Conservation (phyloP, 2,113 vertebrate species). For the Chaetorhynchus papuensis region DNA sequence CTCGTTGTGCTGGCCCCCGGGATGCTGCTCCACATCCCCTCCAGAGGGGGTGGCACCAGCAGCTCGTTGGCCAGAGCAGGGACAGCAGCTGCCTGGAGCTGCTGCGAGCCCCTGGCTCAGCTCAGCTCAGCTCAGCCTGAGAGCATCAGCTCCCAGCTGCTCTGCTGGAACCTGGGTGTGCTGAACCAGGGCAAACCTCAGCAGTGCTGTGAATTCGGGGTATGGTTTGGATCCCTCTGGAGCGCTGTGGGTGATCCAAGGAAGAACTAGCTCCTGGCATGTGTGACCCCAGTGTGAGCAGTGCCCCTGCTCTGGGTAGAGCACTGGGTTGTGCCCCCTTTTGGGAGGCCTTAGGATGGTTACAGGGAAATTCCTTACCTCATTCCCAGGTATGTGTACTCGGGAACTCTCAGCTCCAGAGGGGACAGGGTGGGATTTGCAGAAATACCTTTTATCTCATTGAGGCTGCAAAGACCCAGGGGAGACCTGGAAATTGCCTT, state of each 20-base stretch:
- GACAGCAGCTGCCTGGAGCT: not conserved
- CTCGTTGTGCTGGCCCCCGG: accelerated
- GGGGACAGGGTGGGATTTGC: not conserved
- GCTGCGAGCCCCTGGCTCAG: not conserved
- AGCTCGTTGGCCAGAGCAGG: not conserved
- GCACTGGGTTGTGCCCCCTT: not conserved
- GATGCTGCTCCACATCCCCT: not conserved
- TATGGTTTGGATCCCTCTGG: not conserved
- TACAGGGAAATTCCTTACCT: not conserved
- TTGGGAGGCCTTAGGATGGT: not conserved
- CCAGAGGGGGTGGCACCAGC: not conserved
- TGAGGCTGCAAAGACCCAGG: not conserved
- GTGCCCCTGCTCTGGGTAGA: not conserved
- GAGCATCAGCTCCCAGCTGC: not conserved
- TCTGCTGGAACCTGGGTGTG: not conserved
- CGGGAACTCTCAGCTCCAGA: accelerated
- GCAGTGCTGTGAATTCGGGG: not conserved
- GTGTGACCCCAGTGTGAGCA: not conserved
- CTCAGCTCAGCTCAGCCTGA: not conserved
- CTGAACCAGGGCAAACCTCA: not conserved
- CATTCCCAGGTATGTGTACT: not conserved
- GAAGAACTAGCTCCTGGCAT: not conserved
- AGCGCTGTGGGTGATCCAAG: not conserved
- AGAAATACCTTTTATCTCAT: not conserved
- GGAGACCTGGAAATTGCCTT: not conserved